phyloP scores from a whole-genome alignment of 35 echinoderm and acorn worm genomes.

The Diadema setosum region DNA sequence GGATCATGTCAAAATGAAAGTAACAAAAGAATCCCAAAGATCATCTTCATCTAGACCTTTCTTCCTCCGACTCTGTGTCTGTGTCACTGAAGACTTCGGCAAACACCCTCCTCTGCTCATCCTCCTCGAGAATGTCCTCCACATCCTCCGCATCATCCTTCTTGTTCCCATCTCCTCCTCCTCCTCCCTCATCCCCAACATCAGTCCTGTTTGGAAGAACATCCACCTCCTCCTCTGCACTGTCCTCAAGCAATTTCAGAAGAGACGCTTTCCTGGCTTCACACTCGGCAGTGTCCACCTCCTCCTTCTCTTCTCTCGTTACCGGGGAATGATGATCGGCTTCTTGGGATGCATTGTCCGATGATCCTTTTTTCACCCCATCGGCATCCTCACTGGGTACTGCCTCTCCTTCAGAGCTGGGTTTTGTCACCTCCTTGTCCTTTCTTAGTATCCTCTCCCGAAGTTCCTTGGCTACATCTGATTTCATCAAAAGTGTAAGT shows the following conservation, averaged over 20 bases:
- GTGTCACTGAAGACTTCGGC: conserved; percentile 91
- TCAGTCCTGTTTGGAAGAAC: background rate
- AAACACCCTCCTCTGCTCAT: conserved; percentile 53
- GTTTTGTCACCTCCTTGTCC: background rate
- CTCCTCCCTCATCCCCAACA: background rate
- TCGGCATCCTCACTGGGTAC: background rate
- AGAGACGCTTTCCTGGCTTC: background rate
- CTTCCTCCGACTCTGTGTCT: conserved; percentile 54
- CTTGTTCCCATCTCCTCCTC: background rate
- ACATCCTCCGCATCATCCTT: background rate
- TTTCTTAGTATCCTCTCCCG: background rate
- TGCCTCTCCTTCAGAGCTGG: background rate
- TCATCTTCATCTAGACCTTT: conserved; percentile 47
- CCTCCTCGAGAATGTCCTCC: background rate
- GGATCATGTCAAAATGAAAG: too few relatives aligned
- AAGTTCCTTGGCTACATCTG: conserved; percentile 60
- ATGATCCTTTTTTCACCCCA: background rate
- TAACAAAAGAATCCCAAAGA: too few relatives aligned
- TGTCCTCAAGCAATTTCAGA: background rate
- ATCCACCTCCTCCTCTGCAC: background rate
- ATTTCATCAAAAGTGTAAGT: too few relatives aligned
- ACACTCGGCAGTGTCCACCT: background rate
- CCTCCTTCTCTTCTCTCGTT: too few relatives aligned
- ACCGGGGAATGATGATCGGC: too few relatives aligned
- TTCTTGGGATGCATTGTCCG: background rate